A percentile compares a stretch with the other conserved stretches of the same genome.
These are phyloP conservation scores for Tinea trinotella DNA, from an alignment of 2,888 invertebrate species.

Conservation along the genomic window DNA sequence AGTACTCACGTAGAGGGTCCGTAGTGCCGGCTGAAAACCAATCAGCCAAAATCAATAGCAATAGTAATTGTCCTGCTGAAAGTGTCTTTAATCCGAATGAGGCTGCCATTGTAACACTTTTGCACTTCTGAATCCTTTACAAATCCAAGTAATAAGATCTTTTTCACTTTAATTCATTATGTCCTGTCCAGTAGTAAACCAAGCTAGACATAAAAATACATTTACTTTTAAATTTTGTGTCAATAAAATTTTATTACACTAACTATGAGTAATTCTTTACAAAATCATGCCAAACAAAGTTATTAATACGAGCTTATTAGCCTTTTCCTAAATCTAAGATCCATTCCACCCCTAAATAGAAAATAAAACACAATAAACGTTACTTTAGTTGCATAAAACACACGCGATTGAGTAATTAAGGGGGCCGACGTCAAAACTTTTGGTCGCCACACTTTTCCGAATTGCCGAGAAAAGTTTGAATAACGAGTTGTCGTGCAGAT, in stretches of 20 bases:
- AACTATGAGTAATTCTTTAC: neutral
- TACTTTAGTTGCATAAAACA: slow-evolving; percentile 46
- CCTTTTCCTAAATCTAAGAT: slow-evolving; percentile 10
- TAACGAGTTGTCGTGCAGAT: slow-evolving; percentile 24
- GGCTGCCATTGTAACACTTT: neutral
- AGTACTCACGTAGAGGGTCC: slow-evolving; percentile 52
- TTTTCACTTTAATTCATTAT: neutral
- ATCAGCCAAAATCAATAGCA: slow-evolving; percentile 51
- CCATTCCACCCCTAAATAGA: slow-evolving; percentile 17
- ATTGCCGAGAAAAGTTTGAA: slow-evolving; percentile 18
- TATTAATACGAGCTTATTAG: slow-evolving; percentile 14
- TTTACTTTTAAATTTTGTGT: neutral
- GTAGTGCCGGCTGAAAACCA: slow-evolving; percentile 51
- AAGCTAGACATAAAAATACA: no score
- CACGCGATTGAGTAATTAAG: slow-evolving; percentile 63
- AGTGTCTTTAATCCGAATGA: slow-evolving; percentile 4
- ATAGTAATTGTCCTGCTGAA: slow-evolving; percentile 38
- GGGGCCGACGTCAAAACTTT: slow-evolving; percentile 32
- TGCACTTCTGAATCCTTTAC: neutral
- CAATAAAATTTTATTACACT: neutral
- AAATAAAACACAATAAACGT: slow-evolving; percentile 42
- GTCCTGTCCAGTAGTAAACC: no score
- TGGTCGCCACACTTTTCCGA: slow-evolving; percentile 10
- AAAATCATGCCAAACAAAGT: slow-evolving; percentile 8
- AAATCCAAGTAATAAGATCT: neutral